Percentiles rank a stretch among this genome's conserved stretches.
Evolutionary conservation across 2,113 vertebrate species (phyloP).

Genomic region (Silurus meridionalis): DNA sequence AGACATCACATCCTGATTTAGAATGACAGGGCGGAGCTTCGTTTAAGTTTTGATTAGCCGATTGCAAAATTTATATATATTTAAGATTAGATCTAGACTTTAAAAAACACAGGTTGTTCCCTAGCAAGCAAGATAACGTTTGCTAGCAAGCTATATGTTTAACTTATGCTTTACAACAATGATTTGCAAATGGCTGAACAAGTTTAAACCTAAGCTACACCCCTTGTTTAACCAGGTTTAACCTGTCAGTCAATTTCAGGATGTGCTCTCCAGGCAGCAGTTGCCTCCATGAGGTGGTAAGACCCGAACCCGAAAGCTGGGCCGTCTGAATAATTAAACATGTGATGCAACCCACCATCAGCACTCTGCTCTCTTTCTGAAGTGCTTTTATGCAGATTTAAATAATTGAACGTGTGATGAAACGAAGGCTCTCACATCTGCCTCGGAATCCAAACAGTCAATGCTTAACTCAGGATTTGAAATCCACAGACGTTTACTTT

Average conservation of each 20-base stretch:
- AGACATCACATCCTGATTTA: neutral
- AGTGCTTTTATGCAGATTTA: slow-evolving; percentile 31
- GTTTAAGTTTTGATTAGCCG: neutral
- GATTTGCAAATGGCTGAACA: neutral
- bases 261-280: neutral
- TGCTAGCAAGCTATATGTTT: neutral
- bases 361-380: neutral
- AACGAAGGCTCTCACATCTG: slow-evolving; percentile 9
- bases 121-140: neutral
- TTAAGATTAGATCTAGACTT: neutral
- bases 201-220: neutral
- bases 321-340: slow-evolving; percentile 15
- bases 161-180: neutral
- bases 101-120: neutral
- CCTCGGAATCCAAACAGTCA: neutral
- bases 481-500: neutral
- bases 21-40: neutral
- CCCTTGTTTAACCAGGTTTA: neutral
- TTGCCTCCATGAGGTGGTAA: neutral
- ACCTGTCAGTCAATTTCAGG: neutral
- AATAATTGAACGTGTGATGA: slow-evolving; percentile 40
- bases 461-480: neutral
- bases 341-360: slow-evolving; percentile 3
- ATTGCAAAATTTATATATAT: neutral
- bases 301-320: neutral